These are phyloP conservation scores for Sarcophaga variegata DNA, from an alignment of 2,888 invertebrate genomes.

Conservation along the genomic window DNA sequence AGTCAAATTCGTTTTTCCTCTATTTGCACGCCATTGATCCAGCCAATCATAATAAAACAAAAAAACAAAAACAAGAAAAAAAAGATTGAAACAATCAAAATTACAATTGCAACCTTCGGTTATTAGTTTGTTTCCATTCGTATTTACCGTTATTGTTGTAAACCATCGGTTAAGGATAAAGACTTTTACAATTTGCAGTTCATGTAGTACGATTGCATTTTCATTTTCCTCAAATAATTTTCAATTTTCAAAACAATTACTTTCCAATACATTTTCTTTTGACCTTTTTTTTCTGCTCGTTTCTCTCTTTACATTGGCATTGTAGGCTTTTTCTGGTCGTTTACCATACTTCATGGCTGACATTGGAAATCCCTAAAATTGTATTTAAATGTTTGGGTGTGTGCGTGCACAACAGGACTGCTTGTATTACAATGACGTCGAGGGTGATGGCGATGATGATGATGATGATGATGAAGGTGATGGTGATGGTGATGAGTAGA, in stretches of 20 bases:
- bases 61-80: not conserved
- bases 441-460: no score
- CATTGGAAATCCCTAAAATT: conserved; percentile 54
- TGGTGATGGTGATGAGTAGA: conserved; percentile 8
- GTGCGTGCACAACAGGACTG: no score
- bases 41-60: conserved; percentile 40
- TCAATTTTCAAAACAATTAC: conserved; percentile 66
- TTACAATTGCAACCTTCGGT: conserved; percentile 31
- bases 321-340: conserved; percentile 56
- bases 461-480: conserved; percentile 9
- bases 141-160: conserved; percentile 41
- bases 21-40: conserved; percentile 2
- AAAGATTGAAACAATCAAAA: not conserved
- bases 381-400: conserved; percentile 20
- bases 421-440: no score
- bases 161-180: conserved; percentile 7
- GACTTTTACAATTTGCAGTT: conserved; percentile 11
- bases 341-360: conserved; percentile 1
- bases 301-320: conserved; percentile 11
- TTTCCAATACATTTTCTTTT: conserved; percentile 67
- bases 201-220: conserved; percentile 13
- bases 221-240: conserved; percentile 45
- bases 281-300: conserved; percentile 51
- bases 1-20: conserved; percentile 35
- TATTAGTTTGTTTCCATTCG: conserved; percentile 48